Evolutionary conservation across 1,140 invertebrate genomes (phyloP).

Genomic region (Neotoxoptera formosana): DNA sequence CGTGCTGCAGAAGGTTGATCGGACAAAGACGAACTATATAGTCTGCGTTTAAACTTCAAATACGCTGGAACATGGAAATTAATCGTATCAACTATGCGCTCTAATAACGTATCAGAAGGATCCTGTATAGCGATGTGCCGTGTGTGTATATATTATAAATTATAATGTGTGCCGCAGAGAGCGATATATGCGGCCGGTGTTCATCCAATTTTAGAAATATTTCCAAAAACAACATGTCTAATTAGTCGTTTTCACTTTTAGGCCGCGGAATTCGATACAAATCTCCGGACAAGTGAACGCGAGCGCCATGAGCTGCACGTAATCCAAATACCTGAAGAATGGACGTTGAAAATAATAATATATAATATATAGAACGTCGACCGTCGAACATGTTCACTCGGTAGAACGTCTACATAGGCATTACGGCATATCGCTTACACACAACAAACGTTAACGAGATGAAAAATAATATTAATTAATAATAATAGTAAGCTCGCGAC

Average conservation of each 20-base stretch:
- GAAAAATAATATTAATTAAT: constrained; percentile 14
- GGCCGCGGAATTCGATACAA: neutral
- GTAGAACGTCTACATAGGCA: neutral
- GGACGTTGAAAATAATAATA: neutral
- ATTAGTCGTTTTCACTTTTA: constrained; percentile 18
- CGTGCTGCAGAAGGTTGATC: no score
- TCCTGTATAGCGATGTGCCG: neutral
- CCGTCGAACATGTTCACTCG: neutral
- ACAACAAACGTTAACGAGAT: neutral
- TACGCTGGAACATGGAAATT: neutral
- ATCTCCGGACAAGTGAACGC: neutral
- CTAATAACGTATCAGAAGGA: constrained; percentile 6
- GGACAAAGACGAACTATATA: neutral
- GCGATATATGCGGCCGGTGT: neutral
- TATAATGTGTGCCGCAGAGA: neutral
- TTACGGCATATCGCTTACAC: neutral
- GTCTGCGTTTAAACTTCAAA: neutral
- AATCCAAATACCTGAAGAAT: neutral
- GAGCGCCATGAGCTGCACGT: neutral
- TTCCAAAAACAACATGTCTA: neutral
- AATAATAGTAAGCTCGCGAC: neutral
- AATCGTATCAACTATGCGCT: neutral
- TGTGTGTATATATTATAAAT: no score
- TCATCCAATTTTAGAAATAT: neutral
- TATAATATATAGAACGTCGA: neutral